Evolutionary conservation across 2,888 invertebrate species (phyloP).

Genomic region (Diadegma fenestrale): DNA sequence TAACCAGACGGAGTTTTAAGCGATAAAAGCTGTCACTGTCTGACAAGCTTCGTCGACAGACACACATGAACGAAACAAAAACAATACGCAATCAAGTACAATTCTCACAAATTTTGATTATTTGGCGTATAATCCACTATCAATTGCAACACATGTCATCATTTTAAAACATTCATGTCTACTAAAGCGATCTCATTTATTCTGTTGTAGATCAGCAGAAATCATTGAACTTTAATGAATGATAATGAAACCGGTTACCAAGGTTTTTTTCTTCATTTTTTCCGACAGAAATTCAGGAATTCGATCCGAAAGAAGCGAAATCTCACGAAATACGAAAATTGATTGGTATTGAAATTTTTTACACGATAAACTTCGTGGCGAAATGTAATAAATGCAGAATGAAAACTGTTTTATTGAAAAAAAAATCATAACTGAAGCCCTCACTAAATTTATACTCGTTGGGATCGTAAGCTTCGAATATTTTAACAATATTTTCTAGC

Average conservation of each 20-base stretch:
- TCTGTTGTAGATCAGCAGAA: background rate
- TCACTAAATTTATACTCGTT: background rate
- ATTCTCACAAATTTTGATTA: constrained; percentile 20
- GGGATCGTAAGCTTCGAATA: background rate
- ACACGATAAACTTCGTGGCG: background rate
- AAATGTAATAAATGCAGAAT: background rate
- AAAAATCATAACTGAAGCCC: background rate
- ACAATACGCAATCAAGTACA: constrained; percentile 43
- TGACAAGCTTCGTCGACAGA: constrained; percentile 16
- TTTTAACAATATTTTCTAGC: background rate
- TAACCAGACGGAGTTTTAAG: constrained; percentile 28
- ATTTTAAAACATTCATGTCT: background rate
- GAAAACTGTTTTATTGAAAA: background rate
- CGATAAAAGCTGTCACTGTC: constrained; percentile 35
- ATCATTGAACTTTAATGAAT: background rate
- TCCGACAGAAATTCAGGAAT: background rate
- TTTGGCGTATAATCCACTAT: constrained; percentile 5
- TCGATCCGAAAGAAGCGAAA: background rate
- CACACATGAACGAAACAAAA: background rate
- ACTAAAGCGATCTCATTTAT: background rate
- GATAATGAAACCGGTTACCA: background rate
- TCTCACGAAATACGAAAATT: background rate
- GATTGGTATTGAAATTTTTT: background rate
- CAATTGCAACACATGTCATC: constrained; percentile 15
- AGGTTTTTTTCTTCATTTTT: background rate